phyloP scores from a whole-genome alignment of 35 echinoderm and acorn worm genomes.

The Acanthaster planci region DNA sequence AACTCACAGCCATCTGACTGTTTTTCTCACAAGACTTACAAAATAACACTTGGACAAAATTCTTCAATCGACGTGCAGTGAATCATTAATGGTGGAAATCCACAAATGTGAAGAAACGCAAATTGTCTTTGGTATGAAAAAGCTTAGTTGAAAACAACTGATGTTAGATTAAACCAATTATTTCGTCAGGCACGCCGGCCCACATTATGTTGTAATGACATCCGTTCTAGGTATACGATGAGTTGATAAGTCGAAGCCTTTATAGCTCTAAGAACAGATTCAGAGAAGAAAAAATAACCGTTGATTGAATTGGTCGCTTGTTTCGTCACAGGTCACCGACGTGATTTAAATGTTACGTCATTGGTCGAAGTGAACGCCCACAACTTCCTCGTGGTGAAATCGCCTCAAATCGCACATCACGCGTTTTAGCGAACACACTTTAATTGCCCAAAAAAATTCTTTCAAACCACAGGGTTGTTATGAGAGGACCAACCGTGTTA shows the following conservation, averaged over 20 bases:
- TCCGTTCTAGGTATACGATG: neutral
- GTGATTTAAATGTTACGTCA: neutral
- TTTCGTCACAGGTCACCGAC: neutral
- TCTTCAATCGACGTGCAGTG: neutral
- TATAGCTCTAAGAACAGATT: neutral
- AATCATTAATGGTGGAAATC: too few relatives aligned
- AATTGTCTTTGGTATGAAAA: too few relatives aligned
- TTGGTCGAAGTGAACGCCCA: neutral
- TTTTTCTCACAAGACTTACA: neutral
- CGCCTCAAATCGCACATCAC: neutral
- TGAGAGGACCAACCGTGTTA: neutral
- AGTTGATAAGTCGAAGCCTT: neutral
- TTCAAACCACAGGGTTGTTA: neutral
- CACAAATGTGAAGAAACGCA: too few relatives aligned
- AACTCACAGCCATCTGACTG: neutral
- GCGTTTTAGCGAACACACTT: slow-evolving; percentile 1
- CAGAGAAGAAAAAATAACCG: neutral
- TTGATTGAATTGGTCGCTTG: neutral
- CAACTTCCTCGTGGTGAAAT: neutral
- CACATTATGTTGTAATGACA: too few relatives aligned
- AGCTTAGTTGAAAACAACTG: too few relatives aligned
- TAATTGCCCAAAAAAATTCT: neutral
- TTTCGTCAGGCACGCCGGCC: too few relatives aligned
- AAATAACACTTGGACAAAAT: neutral
- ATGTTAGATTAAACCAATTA: too few relatives aligned